Conservation (phyloP, 2,797 vertebrate genomes). For the Coluber constrictor region DNA sequence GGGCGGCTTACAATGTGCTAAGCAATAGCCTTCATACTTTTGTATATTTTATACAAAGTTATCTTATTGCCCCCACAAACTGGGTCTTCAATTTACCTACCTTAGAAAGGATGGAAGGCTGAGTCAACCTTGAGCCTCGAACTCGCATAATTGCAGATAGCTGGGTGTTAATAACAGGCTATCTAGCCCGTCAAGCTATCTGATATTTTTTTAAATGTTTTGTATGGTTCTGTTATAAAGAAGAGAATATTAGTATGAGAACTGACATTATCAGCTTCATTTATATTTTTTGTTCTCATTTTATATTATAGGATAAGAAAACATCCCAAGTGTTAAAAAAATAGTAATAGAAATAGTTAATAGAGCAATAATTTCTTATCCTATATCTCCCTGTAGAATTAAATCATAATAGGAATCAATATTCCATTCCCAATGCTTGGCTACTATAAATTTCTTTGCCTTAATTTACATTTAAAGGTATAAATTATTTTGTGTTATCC, state of each 20-base stretch:
- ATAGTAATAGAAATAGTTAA: background rate
- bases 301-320: background rate
- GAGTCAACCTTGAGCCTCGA: too few relatives aligned
- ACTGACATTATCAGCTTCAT: background rate
- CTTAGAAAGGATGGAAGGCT: too few relatives aligned
- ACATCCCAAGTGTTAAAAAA: background rate
- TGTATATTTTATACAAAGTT: too few relatives aligned
- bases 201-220: background rate
- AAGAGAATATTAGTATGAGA: background rate
- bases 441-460: background rate
- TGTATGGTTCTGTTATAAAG: background rate
- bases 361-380: background rate
- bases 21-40: too few relatives aligned
- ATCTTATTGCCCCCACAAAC: too few relatives aligned
- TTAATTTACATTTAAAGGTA: background rate
- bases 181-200: too few relatives aligned
- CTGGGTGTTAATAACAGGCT: too few relatives aligned
- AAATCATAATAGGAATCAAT: background rate
- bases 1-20: too few relatives aligned
- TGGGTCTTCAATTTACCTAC: too few relatives aligned
- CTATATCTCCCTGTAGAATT: background rate
- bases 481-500: background rate
- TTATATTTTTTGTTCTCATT: background rate
- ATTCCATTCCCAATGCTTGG: background rate
- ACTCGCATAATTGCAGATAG: too few relatives aligned